Base-by-base conservation (phyloP, 2,888 invertebrate species). In the Stenurella melanura region DNA sequence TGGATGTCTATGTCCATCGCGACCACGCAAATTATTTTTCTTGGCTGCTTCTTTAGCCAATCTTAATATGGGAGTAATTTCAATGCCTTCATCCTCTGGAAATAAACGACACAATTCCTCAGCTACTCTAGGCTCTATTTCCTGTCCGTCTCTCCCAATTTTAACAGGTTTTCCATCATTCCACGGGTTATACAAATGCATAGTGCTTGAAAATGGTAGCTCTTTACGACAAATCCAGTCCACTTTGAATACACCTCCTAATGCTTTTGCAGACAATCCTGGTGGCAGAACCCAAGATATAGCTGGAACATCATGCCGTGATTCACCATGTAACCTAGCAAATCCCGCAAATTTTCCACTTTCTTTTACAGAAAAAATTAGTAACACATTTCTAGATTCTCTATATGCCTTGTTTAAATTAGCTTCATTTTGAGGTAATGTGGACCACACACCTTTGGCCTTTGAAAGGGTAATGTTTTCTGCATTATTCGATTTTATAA, bases 161-260 rank as follows among this genome's bases (percentile, higher is more conserved):
- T 99, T 99, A 0, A 99, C 98, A 75, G 98, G 98, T 90, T 98
- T 98, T 63, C 97, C 97, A 88, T 98, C 98, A 91, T 99, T 99
- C 98, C 98, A 99, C 6, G 97, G 95, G 91, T 99, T 99, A 87
- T 97, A 97, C 78, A 99, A 91, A 89, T 98, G 98, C 84, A 96
- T 93, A 1, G 98, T 98, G 86, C 95, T 95, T 83, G 95, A 95
- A 86, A 99, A 99, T 1, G 97, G 95, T 79, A 99, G 91, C 88
- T 98, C 98, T 86, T 97, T 96, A 85, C 97, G 94, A 58, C 81
- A 82, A 83, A 99, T 96, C 98, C 98, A 99, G 88, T 99, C 98
- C 10, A 99, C 94, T 90, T 96, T 96, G 88, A 99, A 98, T 15
- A 98, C 97, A 75, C 98, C 98, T 85, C 98, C 98, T 67, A 99